phyloP scores from a whole-genome alignment of 1,140 invertebrate genomes.

The Ooceraea biroi region DNA sequence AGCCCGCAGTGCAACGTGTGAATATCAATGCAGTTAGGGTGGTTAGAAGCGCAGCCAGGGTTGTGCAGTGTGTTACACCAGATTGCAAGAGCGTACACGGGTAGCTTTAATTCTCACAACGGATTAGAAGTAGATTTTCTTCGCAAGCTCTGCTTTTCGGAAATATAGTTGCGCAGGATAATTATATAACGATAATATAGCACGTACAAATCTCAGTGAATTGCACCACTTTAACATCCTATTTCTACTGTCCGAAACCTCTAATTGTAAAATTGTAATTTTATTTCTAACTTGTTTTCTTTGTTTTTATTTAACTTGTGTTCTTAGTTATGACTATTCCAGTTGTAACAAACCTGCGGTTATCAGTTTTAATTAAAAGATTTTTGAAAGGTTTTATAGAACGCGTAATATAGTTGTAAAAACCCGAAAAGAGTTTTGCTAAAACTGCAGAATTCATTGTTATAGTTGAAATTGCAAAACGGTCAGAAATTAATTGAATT shows the following conservation, averaged over 20 bases:
- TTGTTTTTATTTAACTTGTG: not conserved
- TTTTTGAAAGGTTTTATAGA: too few relatives aligned
- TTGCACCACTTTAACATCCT: slow-evolving; percentile 1
- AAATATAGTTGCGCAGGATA: too few relatives aligned
- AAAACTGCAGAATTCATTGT: not conserved
- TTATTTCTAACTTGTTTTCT: not conserved
- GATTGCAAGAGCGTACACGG: not conserved
- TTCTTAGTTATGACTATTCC: not conserved
- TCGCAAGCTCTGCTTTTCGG: not conserved
- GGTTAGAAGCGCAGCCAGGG: slow-evolving; percentile 17
- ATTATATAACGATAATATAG: not conserved
- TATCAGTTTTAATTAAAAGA: not conserved
- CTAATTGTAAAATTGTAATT: too few relatives aligned
- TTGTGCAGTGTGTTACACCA: slow-evolving; percentile 2
- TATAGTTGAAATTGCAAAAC: not conserved
- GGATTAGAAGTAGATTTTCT: slow-evolving; percentile 18
- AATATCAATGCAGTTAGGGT: slow-evolving; percentile 47
- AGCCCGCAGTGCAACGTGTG: not conserved
- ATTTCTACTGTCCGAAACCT: not conserved
- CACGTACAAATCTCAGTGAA: not conserved
- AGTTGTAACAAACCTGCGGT: not conserved
- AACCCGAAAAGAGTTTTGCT: not conserved
- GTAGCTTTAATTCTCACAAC: slow-evolving; percentile 32
- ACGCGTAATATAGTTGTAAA: too few relatives aligned
- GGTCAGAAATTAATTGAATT: slow-evolving; percentile 35